Evolutionary conservation across 2,113 vertebrate species (phyloP), one percentile per base, ranked within the genome.

Genomic region (Microcebus jonahi): DNA sequence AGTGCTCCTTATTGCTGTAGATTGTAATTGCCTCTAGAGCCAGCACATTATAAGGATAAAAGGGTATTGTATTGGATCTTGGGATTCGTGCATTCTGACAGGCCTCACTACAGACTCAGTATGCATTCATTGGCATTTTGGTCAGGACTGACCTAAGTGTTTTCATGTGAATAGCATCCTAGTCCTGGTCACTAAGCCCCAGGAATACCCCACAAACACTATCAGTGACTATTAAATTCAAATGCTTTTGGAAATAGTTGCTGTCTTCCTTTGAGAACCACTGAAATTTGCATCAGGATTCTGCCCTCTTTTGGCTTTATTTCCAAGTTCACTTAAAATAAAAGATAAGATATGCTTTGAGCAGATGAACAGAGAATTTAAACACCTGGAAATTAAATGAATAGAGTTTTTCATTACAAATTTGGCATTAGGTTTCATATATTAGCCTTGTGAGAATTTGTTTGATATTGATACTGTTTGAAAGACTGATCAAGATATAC

Each of bases 371-470:
- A 63, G 61, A 61, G 17, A 90, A 65, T 12, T 63, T 90, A 48
- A 63, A 65, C 25, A 82, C 53, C 27, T 92, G 31, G 36, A 90
- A 95, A 93, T 90, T 88, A 83, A 50, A 79, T 79, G 36, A 77
- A 31, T 84, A n/a, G 25, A 65, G 2, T 76, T 92, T 81, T 65
- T 71, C 12, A 59, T 75, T 80, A 55, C 5, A 55, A 88, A 95
- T 88, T 91, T 55, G 31, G 12, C 42, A 75, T 81, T 21, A 70
- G 7, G 17, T 91, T 91, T 94, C 36, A 45, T 27, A 5, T 14
- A 65, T 70, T 65, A 88, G 45, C 5, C n/a, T 77, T 55, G 6
- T 71, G 7, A 91, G 65, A 85, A 75, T 76, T 91, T 96, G n/a
- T 87, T 82, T 53, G 31, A 79, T 84, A 45, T 61, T 80, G 50